phyloP scores from a whole-genome alignment of 1,140 invertebrate species.

The Tetragonula clypearis region DNA sequence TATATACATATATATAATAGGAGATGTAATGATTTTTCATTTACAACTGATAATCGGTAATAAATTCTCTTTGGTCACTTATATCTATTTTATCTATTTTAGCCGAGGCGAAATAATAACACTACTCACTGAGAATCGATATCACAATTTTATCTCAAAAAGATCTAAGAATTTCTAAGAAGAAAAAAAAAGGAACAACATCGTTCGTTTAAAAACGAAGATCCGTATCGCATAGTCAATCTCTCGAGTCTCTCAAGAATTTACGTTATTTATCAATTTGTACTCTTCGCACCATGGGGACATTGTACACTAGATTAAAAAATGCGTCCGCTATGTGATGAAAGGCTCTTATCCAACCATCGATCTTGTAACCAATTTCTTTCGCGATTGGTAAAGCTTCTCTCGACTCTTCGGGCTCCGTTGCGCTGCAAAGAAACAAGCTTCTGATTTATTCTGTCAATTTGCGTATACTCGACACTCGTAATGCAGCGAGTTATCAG shows the following conservation, averaged over 20 bases:
- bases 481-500: background rate
- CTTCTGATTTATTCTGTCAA: background rate
- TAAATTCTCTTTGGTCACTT: background rate
- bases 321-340: slow-evolving; percentile 80
- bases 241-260: no score
- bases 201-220: background rate
- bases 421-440: slow-evolving; percentile 53
- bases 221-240: background rate
- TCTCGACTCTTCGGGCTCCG: slow-evolving; percentile 46
- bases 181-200: no score
- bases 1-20: no score
- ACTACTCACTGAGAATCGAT: background rate
- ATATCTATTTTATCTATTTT: background rate
- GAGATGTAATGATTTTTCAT: no score
- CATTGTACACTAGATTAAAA: slow-evolving; percentile 79
- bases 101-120: background rate
- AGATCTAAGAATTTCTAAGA: background rate
- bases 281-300: slow-evolving; percentile 78
- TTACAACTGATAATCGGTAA: background rate
- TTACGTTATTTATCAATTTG: slow-evolving; percentile 31
- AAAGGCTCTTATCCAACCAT: slow-evolving; percentile 75
- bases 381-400: slow-evolving; percentile 71
- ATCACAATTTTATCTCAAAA: background rate
- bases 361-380: slow-evolving; percentile 77
- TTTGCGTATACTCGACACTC: background rate